Base-by-base conservation (phyloP, 2,888 invertebrate species). In the Apeira syringaria region DNA sequence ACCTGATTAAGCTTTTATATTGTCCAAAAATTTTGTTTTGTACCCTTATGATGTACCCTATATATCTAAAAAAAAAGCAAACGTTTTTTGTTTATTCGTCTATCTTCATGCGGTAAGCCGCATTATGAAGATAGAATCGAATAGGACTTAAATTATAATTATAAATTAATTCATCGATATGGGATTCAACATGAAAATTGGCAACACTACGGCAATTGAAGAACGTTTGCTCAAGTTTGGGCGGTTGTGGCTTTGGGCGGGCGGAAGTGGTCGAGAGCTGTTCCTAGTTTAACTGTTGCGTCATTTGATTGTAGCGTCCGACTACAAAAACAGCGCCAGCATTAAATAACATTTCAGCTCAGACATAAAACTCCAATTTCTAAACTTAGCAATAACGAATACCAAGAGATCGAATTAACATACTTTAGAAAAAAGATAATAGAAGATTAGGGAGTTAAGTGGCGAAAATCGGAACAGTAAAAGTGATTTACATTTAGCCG, bases 401-500 rank as follows among this genome's bases (percentile, higher is more conserved):
- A 39, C 58, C 57, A 59, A 57, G 50, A 57, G 56, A 53, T 47
- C 38, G 43, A 68, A 73, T 73, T 72, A 66, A 61, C 65, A 74
- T 68, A 66, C 59, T 64, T 67, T 63, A 68, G 62, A 67, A 65
- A 63, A 64, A 60, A 64, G 64, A 70, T 72, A 74, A 74, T 67
- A 69, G 63, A 59, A 70, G 75, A 81, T 80, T 73, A 72, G 70
- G 56, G 61, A 71, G 68, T 73, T 73, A 71, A 77, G 75, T 77
- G 72, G 69, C 66, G 73, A 79, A 80, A 80, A 84, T 82, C 77
- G 79, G 74, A 72, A 82, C 80, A 79, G 78, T 84, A 80, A 85
- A 88, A 82, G 88, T 86, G 87, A 87, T 87, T 87, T 88, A 87
- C 80, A 77, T 82, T 78, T 78, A 80, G 81, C 75, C 68, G 71